These are phyloP conservation scores for Epirrhoe alternata DNA, from an alignment of 2,888 invertebrate species.

Conservation along the genomic window DNA sequence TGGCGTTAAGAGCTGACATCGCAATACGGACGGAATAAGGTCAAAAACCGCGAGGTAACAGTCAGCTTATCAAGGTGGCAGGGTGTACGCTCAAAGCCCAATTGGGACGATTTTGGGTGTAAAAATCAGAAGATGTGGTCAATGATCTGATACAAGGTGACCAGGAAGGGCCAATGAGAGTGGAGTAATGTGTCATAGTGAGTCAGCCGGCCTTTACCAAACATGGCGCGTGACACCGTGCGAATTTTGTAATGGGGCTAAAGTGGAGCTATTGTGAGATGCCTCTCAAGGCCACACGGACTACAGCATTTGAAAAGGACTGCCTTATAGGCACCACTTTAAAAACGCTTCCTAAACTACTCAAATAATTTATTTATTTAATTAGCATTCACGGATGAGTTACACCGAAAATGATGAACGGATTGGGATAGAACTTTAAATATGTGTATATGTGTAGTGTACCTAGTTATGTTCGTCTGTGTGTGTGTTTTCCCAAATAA, in stretches of 20 bases:
- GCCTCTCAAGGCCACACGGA: conserved; percentile 10
- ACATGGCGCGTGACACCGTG: conserved; percentile 24
- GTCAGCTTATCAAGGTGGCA: too few species aligned
- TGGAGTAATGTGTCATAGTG: conserved; percentile 14
- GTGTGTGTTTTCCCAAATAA: too few species aligned
- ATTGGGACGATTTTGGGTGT: background rate
- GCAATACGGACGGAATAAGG: too few species aligned
- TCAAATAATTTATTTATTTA: too few species aligned
- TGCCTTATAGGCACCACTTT: background rate
- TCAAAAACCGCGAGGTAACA: too few species aligned
- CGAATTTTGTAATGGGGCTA: conserved; percentile 20
- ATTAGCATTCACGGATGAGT: too few species aligned
- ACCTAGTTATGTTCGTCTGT: too few species aligned
- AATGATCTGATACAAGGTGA: background rate
- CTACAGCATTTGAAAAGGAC: background rate
- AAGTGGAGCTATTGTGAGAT: conserved; percentile 17
- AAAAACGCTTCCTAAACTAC: too few species aligned
- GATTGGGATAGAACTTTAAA: too few species aligned
- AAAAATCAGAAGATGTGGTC: background rate
- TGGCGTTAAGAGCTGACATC: too few species aligned
- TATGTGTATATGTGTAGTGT: too few species aligned
- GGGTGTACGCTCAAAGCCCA: background rate
- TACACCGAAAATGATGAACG: too few species aligned
- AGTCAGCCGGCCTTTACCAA: conserved; percentile 25
- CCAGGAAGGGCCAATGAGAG: background rate